Conservation (phyloP, 2,888 invertebrate genomes). For the Hoplodrina blanda region DNA sequence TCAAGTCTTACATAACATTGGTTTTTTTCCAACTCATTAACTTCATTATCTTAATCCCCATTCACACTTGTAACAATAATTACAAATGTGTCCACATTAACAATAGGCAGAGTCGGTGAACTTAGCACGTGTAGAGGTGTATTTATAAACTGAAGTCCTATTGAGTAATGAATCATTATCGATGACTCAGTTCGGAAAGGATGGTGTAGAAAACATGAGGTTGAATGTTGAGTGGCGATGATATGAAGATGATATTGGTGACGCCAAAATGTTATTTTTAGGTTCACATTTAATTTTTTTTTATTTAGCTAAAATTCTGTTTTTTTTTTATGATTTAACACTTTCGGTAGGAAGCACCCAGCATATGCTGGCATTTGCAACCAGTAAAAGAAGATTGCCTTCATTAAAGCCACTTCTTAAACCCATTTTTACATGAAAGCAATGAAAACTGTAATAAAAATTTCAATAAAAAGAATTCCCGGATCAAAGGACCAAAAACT, state of each 20-base stretch:
- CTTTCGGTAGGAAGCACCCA: too few species aligned
- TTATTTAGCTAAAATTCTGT: background rate
- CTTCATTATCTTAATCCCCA: slow-evolving; percentile 19
- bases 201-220: slow-evolving; percentile 16
- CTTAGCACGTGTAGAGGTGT: slow-evolving; percentile 50
- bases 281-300: background rate
- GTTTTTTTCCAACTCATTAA: slow-evolving; percentile 28
- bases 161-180: slow-evolving; percentile 62
- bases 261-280: slow-evolving; percentile 2
- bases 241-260: slow-evolving; percentile 28
- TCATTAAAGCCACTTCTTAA: background rate
- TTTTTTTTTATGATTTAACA: background rate
- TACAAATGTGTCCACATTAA: slow-evolving; percentile 36
- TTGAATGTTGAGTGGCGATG: slow-evolving; percentile 7
- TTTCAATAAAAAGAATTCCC: too few species aligned
- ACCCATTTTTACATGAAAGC: background rate
- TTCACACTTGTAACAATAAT: slow-evolving; percentile 27
- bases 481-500: background rate
- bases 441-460: too few species aligned
- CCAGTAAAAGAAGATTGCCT: background rate
- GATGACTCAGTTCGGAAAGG: slow-evolving; percentile 53
- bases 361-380: too few species aligned
- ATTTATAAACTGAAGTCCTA: slow-evolving; percentile 64
- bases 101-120: slow-evolving; percentile 55
- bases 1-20: background rate